Evolutionary conservation across 1,140 invertebrate genomes (phyloP), one percentile per base, ranked within the genome.

Genomic region (Aphaenogaster floridana): DNA sequence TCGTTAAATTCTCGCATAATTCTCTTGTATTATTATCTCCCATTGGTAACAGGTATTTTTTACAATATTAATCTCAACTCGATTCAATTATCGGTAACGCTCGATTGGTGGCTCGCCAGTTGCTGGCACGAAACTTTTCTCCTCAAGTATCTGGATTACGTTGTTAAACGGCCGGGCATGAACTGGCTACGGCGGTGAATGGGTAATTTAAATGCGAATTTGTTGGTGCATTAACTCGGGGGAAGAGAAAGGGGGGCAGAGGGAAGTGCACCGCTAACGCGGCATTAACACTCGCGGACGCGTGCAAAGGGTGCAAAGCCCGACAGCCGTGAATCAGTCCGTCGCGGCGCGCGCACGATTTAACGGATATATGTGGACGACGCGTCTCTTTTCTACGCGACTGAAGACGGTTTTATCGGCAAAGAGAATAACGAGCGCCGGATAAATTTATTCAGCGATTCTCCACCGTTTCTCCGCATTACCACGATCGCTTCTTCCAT

Each of bases 151-250:
- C 28, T 34, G 68, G 80, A 88, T 90, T 61, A 88, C 76, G 86
- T 90, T 80, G 88, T 88, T 86, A 72, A 90, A 78, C 64, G 45
- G 81, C 77, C 45, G 74, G 36, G 68, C 80, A 79, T 45, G 85
- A 89, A 79, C 45, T 66, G 72, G 54, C 78, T 21, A 50, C 76
- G 42, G 7, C 72, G 63, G 15, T 81, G 86, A 90, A 90, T 71
- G 89, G 72, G 87, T 79, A 85, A 84, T 90, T 91, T 90, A 90
- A 91, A 90, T 88, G 90, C 89, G 89, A 91, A 90, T 91, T 91
- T 91, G 83, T 87, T 90, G 89, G 86, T 77, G 89, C 89, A 90
- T 91, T 91, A 91, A 90, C 90, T 90, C 72, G 13, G 74, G 17
- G 36, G 39, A 11, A 28, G 39, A n/a, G 36, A 6, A 7, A 0